Conservation (phyloP, 1,140 invertebrate genomes). For the Ips typographus region DNA sequence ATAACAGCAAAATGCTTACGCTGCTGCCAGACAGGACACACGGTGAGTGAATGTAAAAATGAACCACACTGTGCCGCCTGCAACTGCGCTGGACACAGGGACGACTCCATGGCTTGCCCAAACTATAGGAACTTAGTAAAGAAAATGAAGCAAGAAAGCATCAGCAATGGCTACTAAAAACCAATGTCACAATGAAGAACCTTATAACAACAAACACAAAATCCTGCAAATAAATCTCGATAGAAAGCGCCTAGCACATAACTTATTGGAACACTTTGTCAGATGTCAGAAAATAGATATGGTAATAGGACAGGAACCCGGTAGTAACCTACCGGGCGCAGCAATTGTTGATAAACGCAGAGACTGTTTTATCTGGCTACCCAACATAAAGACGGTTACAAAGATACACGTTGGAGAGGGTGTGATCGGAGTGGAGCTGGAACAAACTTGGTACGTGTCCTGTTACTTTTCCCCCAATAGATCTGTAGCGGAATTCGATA, state of each 20-base stretch:
- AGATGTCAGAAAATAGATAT: background rate
- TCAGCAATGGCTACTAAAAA: no score
- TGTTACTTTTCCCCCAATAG: slow-evolving; percentile 2
- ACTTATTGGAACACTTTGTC: background rate
- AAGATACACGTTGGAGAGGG: background rate
- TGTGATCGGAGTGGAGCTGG: background rate
- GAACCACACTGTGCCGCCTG: no score
- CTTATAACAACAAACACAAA: background rate
- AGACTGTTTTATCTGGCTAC: background rate
- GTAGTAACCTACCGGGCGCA: background rate
- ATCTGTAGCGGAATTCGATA: background rate
- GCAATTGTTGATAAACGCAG: background rate
- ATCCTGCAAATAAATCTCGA: background rate
- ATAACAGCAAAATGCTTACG: no score
- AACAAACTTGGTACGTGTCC: background rate
- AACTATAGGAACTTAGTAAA: no score
- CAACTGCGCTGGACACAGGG: no score
- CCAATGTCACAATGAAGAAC: no score
- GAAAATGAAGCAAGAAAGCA: no score
- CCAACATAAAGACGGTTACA: background rate
- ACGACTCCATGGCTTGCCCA: no score
- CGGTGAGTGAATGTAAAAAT: no score
- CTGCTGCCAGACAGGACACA: no score
- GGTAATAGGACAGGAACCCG: background rate
- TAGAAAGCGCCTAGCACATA: background rate